phyloP scores from a whole-genome alignment of 2,113 vertebrate species.

The Notiomystis cincta region DNA sequence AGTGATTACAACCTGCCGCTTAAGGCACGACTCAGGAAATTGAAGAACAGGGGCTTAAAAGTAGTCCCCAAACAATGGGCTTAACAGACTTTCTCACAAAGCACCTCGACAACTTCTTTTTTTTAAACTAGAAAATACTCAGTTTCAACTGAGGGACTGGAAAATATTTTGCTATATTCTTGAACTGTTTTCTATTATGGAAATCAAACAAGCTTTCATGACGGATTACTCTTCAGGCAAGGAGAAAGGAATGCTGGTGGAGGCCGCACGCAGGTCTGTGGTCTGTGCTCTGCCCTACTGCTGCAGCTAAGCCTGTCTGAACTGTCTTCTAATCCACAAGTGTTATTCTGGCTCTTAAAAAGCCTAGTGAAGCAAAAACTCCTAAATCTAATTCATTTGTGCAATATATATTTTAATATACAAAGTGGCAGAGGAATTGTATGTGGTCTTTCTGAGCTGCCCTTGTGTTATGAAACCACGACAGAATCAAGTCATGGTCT shows the following conservation, averaged over 20 bases:
- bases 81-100: slow-evolving; percentile 3
- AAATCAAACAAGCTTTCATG: slow-evolving; percentile 43
- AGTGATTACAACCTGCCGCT: slow-evolving; percentile 36
- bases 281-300: not conserved
- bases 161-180: slow-evolving; percentile 39
- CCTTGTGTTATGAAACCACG: not conserved
- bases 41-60: slow-evolving; percentile 45
- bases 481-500: not conserved
- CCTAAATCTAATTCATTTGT: not conserved
- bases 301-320: not conserved
- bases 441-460: not conserved
- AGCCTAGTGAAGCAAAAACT: not conserved
- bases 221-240: not conserved
- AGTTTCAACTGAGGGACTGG: not conserved
- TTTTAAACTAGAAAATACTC: not conserved
- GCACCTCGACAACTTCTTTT: not conserved
- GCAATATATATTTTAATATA: not conserved
- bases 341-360: not conserved
- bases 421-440: not conserved
- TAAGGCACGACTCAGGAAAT: slow-evolving; percentile 32
- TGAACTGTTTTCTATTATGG: slow-evolving; percentile 25
- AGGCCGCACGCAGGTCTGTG: not conserved
- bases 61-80: slow-evolving; percentile 7
- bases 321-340: not conserved
- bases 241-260: not conserved